Conservation (phyloP, 2,888 invertebrate genomes). For the Holacanthella duospinosa region DNA sequence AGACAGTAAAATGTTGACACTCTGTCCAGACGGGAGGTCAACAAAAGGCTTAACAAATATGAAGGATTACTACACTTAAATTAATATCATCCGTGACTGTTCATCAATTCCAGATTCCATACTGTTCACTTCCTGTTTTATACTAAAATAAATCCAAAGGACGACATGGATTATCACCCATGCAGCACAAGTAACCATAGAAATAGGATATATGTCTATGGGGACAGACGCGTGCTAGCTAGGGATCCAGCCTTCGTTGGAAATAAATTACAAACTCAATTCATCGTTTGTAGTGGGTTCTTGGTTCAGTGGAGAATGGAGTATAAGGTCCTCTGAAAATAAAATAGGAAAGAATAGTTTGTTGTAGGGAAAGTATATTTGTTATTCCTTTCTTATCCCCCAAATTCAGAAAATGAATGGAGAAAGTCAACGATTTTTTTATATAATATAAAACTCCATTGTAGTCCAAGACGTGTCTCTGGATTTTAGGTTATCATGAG, state of each 20-base stretch:
- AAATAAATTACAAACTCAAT: too few species aligned
- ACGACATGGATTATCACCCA: neutral
- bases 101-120: constrained; percentile 35
- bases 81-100: constrained; percentile 23
- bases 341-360: neutral
- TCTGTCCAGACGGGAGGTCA: too few species aligned
- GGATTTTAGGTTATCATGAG: constrained; percentile 24
- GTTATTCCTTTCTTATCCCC: neutral
- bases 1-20: too few species aligned
- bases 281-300: neutral
- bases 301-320: neutral
- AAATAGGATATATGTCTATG: too few species aligned
- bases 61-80: too few species aligned
- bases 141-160: constrained; percentile 21
- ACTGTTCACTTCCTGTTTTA: constrained; percentile 14
- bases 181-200: too few species aligned
- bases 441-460: neutral
- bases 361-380: neutral
- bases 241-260: too few species aligned
- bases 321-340: neutral
- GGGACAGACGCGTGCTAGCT: too few species aligned
- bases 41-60: too few species aligned
- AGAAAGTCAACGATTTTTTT: neutral
- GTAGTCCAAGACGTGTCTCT: neutral
- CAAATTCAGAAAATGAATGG: neutral